Conservation (phyloP, 1,140 invertebrate genomes). For the Bombus consobrinus region DNA sequence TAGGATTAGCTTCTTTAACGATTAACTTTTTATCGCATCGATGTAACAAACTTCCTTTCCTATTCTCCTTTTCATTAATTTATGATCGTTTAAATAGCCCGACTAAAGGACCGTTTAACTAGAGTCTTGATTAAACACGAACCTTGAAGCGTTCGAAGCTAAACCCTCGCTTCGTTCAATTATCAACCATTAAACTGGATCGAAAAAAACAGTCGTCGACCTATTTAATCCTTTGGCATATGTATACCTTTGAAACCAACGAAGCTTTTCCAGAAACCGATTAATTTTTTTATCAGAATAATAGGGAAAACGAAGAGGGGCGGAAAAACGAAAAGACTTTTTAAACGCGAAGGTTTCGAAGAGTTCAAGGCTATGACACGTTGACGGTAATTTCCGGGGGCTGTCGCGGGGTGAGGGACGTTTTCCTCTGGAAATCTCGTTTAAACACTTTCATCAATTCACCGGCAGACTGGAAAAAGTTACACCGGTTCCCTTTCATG, state of each 20-base stretch:
- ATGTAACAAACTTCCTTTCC: not conserved
- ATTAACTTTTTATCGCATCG: not conserved
- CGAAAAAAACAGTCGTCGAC: not conserved
- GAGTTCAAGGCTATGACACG: slow-evolving; percentile 31
- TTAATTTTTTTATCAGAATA: not conserved
- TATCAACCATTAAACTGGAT: not conserved
- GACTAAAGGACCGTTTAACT: not conserved
- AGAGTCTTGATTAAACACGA: not conserved
- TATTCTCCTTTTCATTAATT: not conserved
- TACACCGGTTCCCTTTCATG: slow-evolving; percentile 34
- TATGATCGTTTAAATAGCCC: not conserved
- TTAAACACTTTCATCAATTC: slow-evolving; percentile 49
- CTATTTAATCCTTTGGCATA: not conserved
- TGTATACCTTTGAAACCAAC: too few species aligned
- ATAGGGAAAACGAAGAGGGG: too few species aligned
- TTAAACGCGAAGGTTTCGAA: not conserved
- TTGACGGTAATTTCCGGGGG: slow-evolving; percentile 19
- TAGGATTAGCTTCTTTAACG: not conserved
- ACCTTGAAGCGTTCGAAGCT: slow-evolving; percentile 4
- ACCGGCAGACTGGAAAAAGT: slow-evolving; percentile 27
- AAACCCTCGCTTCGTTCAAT: not conserved
- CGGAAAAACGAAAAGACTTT: not conserved
- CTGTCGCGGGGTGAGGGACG: not conserved
- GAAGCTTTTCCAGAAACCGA: not conserved
- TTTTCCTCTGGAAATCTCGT: slow-evolving; percentile 36